Conservation (phyloP, 2,113 vertebrate genomes). For the Tautogolabrus adspersus region DNA sequence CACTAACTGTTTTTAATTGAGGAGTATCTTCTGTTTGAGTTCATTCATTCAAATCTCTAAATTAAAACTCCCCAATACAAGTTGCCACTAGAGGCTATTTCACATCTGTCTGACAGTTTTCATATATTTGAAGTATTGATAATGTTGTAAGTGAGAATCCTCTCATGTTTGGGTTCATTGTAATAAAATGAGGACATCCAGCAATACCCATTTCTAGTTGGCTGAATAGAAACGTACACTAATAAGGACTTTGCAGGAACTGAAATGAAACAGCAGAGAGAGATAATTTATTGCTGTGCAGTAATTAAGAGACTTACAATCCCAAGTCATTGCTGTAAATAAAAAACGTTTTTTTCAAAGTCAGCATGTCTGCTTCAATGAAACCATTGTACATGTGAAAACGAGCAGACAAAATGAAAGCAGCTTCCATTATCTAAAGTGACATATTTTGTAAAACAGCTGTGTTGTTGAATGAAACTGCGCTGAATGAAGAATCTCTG, state of each 20-base stretch:
- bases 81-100: not conserved
- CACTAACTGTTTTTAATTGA: slow-evolving; percentile 4
- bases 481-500: not conserved
- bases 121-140: slow-evolving; percentile 20
- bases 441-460: slow-evolving; percentile 39
- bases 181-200: slow-evolving; percentile 10
- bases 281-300: slow-evolving; percentile 40
- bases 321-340: slow-evolving; percentile 47
- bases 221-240: too few species aligned
- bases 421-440: slow-evolving; percentile 56
- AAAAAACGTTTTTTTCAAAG: slow-evolving; percentile 35
- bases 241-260: not conserved
- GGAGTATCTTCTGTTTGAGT: not conserved
- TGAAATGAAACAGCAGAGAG: slow-evolving; percentile 7
- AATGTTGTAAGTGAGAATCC: slow-evolving; percentile 2
- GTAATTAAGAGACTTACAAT: slow-evolving; percentile 28
- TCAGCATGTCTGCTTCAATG: slow-evolving; percentile 36
- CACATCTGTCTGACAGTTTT: not conserved
- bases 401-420: slow-evolving; percentile 36
- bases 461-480: slow-evolving; percentile 43
- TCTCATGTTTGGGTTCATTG: slow-evolving; percentile 9
- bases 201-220: not conserved
- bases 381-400: slow-evolving; percentile 45
- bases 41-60: slow-evolving; percentile 14
- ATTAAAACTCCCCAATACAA: not conserved